Evolutionary conservation across 2,113 vertebrate species (phyloP).

Genomic region (Gadus chalcogrammus): DNA sequence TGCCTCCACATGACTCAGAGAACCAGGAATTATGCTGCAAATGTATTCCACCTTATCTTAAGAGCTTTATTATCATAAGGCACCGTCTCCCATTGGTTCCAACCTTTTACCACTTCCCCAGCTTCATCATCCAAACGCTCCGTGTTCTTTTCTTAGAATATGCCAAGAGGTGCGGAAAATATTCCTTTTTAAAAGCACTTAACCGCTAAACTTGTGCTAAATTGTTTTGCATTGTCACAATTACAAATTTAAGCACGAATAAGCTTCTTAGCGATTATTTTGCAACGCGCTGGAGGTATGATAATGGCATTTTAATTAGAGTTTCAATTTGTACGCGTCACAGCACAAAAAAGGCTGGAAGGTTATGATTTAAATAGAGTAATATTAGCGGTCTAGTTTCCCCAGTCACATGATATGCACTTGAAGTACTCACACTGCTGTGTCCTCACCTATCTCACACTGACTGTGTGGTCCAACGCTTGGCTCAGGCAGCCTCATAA

Average conservation of each 20-base stretch:
- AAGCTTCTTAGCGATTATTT: constrained; percentile 11
- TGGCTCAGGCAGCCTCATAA: constrained; percentile 38
- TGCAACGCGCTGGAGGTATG: no score
- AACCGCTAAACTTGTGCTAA: background rate
- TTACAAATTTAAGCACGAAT: background rate
- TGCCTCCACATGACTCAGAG: constrained; percentile 20
- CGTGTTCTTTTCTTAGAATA: constrained; percentile 8
- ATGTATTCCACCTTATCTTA: constrained; percentile 13
- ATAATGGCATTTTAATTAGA: no score
- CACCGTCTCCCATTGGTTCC: constrained; percentile 19
- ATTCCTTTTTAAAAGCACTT: background rate
- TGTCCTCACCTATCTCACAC: constrained; percentile 27
- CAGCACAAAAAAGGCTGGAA: constrained; percentile 10
- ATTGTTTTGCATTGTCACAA: no score
- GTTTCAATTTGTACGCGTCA: no score
- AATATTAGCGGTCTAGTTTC: constrained; percentile 34
- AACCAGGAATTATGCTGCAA: constrained; percentile 31
- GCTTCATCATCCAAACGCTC: background rate
- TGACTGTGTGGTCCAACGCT: constrained; percentile 26
- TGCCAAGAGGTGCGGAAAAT: background rate
- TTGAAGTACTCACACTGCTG: constrained; percentile 37
- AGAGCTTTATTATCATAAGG: constrained; percentile 1
- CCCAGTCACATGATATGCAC: constrained; percentile 39
- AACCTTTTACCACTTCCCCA: constrained; percentile 12
- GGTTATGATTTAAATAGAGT: constrained; percentile 35